Base-by-base conservation (phyloP, 2,888 invertebrate genomes). In the Dioctria linearis region DNA sequence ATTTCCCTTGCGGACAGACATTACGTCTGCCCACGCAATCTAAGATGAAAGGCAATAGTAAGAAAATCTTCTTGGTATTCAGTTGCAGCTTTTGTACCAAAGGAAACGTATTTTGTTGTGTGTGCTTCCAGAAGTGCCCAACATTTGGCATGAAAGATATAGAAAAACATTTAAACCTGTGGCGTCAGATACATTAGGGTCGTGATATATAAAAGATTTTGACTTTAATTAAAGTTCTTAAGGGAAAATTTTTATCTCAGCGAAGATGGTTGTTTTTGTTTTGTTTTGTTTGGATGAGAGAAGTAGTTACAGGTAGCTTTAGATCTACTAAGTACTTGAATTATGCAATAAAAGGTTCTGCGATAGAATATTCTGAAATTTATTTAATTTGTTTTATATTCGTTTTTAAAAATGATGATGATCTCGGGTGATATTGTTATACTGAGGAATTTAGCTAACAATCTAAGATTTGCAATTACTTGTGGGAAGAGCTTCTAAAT, bases 11-110 rank as follows among this genome's bases (percentile, higher is more conserved):
- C 73, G 73, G 73, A 59, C 43, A 59, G 73, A 75, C 59, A 13
- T 42, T 75, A 59, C 37, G 42, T 75, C 59, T 75, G 57, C 59
- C 73, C 69, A 43, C 73, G 73, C 43, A 59, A 75, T 75, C 42
- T 43, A 57, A 40, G 73, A 57, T 42, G 40, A 59, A 59, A 75
- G 42, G 54, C 42, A 11, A 37, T 40, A 43, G 42, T 40, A 13
- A 59, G 54, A 51, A 69, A 25, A 42, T 73, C 13, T 54, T 71
- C 54, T 57, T 59, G 71, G 42, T 54, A 43, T 69, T 54, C 54
- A 67, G 9, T 25, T 46, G 40, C 46, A 61, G 25, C 25, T 46
- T 25, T 40, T n/a, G 13, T 39, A 39, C 54, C 54, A 54, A 46
- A 46, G 39, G 54, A 63, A 65, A 39, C 42, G 40, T 37, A 42